Conservation (phyloP, 2,888 invertebrate species). For the Melipona beecheii region DNA sequence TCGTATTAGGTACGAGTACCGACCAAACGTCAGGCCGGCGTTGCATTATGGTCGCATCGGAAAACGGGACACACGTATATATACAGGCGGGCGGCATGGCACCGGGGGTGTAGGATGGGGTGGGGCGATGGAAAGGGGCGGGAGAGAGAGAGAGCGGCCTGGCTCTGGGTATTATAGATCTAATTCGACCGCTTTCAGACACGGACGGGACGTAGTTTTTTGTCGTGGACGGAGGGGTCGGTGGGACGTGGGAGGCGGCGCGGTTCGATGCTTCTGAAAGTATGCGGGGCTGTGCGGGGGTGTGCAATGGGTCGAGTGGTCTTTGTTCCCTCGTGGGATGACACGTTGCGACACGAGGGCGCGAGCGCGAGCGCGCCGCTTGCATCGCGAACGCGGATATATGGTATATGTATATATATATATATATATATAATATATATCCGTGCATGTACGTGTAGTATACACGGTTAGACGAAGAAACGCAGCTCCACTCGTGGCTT, state of each 20-base stretch:
- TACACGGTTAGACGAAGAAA: conserved; percentile 16
- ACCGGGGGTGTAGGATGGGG: not conserved
- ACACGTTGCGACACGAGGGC: conserved; percentile 46
- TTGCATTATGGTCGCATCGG: conserved; percentile 59
- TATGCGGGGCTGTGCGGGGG: conserved; percentile 60
- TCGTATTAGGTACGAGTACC: conserved; percentile 44
- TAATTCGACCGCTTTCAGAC: conserved; percentile 60
- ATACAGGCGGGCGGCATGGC: not conserved
- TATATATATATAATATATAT: not conserved
- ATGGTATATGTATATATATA: not conserved
- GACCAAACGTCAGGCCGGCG: conserved; percentile 57
- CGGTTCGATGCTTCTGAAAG: conserved; percentile 73
- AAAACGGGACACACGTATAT: conserved; percentile 44
- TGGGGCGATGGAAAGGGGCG: not conserved
- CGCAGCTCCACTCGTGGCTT: conserved; percentile 14
- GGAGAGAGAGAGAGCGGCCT: not conserved
- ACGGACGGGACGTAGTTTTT: conserved; percentile 48
- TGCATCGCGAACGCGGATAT: conserved; percentile 29
- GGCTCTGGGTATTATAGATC: conserved; percentile 52
- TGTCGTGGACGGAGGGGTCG: conserved; percentile 3
- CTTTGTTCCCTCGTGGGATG: conserved; percentile 73
- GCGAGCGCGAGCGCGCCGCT: conserved; percentile 7
- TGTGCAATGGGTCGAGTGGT: conserved; percentile 70
- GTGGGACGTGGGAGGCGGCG: conserved; percentile 5
- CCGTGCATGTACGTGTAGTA: not conserved